A percentile compares a stretch with the other conserved stretches of the same genome.
Conservation (phyloP, 2,888 invertebrate genomes). For the Stictocephala bisonia region DNA sequence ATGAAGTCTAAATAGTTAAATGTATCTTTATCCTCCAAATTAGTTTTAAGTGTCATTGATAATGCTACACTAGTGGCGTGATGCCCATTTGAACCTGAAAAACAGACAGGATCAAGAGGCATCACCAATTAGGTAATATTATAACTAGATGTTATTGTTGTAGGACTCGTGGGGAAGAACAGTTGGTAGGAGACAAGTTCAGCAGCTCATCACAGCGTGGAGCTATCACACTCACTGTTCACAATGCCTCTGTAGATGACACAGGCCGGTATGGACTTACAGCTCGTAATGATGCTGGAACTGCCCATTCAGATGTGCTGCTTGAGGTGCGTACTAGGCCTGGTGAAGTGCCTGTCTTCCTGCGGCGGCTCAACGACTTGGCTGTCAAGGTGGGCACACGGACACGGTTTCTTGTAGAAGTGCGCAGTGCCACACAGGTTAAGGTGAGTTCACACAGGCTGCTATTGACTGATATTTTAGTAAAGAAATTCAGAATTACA, state of each 20-base stretch:
- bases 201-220: constrained; percentile 63
- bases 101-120: no score
- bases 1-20: no score
- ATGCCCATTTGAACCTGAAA: no score
- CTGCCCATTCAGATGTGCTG: constrained; percentile 68
- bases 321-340: constrained; percentile 70
- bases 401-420: constrained; percentile 86
- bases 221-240: constrained; percentile 66
- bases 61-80: no score
- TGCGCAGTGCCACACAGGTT: constrained; percentile 80
- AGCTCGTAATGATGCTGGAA: constrained; percentile 69
- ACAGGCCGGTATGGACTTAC: constrained; percentile 81
- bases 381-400: constrained; percentile 91
- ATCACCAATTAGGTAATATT: no score
- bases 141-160: no score
- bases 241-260: constrained; percentile 73
- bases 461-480: no score
- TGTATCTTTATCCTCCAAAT: no score
- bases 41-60: no score
- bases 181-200: constrained; percentile 76
- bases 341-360: constrained; percentile 80
- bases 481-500: no score
- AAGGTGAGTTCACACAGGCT: constrained; percentile 78
- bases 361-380: constrained; percentile 85
- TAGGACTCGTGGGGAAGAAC: constrained; percentile 62